Percentiles rank a stretch among this genome's conserved stretches.
phyloP scores from a whole-genome alignment of 2,888 invertebrate genomes.

The Lissonota sp. region DNA sequence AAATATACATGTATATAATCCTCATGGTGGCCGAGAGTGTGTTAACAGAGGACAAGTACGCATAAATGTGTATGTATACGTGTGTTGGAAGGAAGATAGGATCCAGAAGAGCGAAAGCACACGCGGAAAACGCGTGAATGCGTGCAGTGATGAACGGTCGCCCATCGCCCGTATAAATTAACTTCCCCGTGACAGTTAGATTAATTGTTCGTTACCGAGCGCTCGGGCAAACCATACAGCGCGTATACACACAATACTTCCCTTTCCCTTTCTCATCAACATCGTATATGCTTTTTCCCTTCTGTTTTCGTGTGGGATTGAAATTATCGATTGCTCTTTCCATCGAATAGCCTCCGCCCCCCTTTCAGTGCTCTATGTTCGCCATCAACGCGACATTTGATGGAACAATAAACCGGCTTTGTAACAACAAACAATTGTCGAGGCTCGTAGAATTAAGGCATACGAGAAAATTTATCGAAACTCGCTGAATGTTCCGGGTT shows the following conservation, averaged over 20 bases:
- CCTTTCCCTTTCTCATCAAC: constrained; percentile 41
- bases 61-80: background rate
- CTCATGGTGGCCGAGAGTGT: constrained; percentile 12
- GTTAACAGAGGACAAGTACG: constrained; percentile 31
- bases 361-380: background rate
- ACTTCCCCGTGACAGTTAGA: constrained; percentile 81
- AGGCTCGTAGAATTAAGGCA: background rate
- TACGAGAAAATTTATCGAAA: background rate
- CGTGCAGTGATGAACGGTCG: constrained; percentile 78
- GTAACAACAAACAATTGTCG: constrained; percentile 47
- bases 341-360: constrained; percentile 7
- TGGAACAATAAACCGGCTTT: constrained; percentile 55
- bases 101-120: constrained; percentile 46
- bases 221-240: constrained; percentile 45
- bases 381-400: constrained; percentile 56
- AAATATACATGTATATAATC: constrained; percentile 20
- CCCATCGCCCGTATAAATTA: constrained; percentile 80
- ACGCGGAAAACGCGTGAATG: constrained; percentile 40
- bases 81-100: constrained; percentile 76
- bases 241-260: constrained; percentile 19
- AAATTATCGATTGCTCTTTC: constrained; percentile 61
- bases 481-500: background rate
- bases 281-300: constrained; percentile 46
- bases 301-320: constrained; percentile 62
- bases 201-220: constrained; percentile 78